These are phyloP conservation scores for Amphimallon solstitiale DNA, from an alignment of 2,888 invertebrate genomes.

Conservation along the genomic window DNA sequence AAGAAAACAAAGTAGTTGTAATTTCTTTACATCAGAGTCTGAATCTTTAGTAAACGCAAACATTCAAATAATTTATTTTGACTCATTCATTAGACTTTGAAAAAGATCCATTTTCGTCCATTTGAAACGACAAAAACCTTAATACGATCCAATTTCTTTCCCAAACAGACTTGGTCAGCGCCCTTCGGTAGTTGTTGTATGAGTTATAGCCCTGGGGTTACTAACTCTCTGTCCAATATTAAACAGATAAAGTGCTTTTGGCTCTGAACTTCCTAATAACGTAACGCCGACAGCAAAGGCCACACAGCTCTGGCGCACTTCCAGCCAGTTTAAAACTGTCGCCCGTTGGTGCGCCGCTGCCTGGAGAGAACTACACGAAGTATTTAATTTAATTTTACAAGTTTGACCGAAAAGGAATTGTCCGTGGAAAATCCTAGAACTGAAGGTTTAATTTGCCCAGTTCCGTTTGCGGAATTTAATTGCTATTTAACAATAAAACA, in stretches of 20 bases:
- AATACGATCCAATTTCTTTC: background rate
- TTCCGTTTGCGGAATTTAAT: slow-evolving; percentile 13
- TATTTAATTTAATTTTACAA: slow-evolving; percentile 39
- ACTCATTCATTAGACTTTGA: no score
- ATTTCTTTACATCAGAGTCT: no score
- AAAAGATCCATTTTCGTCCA: no score
- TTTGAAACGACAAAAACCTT: no score
- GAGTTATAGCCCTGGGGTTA: slow-evolving; percentile 31
- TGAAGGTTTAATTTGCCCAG: background rate
- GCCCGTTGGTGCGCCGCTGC: slow-evolving; percentile 3
- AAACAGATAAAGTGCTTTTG: slow-evolving; percentile 40
- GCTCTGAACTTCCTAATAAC: slow-evolving; percentile 38
- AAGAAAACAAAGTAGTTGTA: no score
- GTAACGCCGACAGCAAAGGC: slow-evolving; percentile 34
- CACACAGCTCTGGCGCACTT: slow-evolving; percentile 37
- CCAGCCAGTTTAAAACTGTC: slow-evolving; percentile 37
- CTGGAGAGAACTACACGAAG: slow-evolving; percentile 14
- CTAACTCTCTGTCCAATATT: slow-evolving; percentile 35
- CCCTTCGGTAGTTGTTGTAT: slow-evolving; percentile 15
- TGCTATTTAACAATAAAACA: slow-evolving; percentile 7
- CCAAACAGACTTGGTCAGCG: slow-evolving; percentile 5
- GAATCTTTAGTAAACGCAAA: no score
- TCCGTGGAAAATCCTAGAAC: slow-evolving; percentile 13
- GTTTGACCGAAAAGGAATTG: slow-evolving; percentile 23
- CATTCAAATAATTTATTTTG: no score